phyloP scores from a whole-genome alignment of 2,888 invertebrate species.

The Schizaphis graminum region DNA sequence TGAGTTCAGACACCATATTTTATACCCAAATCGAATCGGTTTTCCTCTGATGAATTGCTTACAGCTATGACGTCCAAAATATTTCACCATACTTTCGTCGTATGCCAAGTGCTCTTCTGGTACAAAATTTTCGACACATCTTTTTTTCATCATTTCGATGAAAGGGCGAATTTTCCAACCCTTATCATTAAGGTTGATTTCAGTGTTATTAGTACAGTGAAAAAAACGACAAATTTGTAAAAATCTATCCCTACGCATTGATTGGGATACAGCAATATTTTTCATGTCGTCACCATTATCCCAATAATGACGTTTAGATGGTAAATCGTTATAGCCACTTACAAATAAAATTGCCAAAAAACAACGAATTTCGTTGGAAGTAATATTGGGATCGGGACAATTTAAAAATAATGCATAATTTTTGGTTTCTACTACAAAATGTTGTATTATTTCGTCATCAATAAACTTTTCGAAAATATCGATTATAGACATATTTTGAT shows the following conservation, averaged over 20 bases:
- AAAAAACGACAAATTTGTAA: conserved; percentile 66
- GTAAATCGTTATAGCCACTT: too few species aligned
- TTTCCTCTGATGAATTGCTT: too few species aligned
- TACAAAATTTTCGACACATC: conserved; percentile 66
- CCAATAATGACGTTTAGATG: too few species aligned
- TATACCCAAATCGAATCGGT: too few species aligned
- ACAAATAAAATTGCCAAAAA: conserved; percentile 32
- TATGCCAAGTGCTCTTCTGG: conserved; percentile 65
- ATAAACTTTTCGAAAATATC: conserved; percentile 20
- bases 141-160: conserved; percentile 44
- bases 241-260: too few species aligned
- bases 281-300: too few species aligned
- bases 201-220: conserved; percentile 66
- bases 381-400: conserved; percentile 17
- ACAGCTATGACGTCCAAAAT: too few species aligned
- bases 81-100: conserved; percentile 69
- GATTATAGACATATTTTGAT: not conserved
- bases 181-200: conserved; percentile 67
- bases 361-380: conserved; percentile 11
- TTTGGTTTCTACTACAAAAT: conserved; percentile 2
- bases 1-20: too few species aligned
- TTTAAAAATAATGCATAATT: conserved; percentile 7
- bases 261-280: too few species aligned
- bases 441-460: conserved; percentile 22
- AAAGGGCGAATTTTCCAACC: conserved; percentile 67